phyloP scores from a whole-genome alignment of 2,113 vertebrate genomes.

The Halichoerus grypus region DNA sequence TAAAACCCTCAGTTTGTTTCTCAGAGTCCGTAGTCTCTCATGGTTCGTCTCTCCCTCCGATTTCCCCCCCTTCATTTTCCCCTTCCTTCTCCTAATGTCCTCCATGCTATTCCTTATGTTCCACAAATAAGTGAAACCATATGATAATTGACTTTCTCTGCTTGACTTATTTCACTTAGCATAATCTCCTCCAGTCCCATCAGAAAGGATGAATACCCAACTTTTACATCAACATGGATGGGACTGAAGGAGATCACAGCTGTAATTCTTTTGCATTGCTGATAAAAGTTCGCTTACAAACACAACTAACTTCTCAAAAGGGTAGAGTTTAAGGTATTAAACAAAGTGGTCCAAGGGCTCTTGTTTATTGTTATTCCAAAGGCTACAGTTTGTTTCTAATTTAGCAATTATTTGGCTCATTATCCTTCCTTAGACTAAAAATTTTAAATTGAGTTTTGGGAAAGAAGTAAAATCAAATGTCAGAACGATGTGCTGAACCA shows the following conservation, averaged over 20 bases:
- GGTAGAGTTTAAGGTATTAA: constrained; percentile 17
- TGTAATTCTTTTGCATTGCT: constrained; percentile 44
- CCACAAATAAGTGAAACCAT: too few species aligned
- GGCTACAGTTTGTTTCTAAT: not conserved
- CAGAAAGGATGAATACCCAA: too few species aligned
- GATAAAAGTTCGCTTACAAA: constrained; percentile 57
- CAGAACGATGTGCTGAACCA: not conserved
- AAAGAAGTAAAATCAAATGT: not conserved
- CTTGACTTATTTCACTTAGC: too few species aligned
- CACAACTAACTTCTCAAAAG: constrained; percentile 61
- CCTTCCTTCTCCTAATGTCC: too few species aligned
- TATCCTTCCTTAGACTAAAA: constrained; percentile 4
- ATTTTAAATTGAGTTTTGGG: constrained; percentile 27
- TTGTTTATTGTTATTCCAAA: not conserved
- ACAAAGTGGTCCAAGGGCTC: constrained; percentile 1
- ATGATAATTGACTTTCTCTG: too few species aligned
- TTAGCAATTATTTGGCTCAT: not conserved
- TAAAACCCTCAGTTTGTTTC: too few species aligned
- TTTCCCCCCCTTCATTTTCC: too few species aligned
- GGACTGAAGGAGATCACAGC: not conserved
- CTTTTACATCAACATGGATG: too few species aligned
- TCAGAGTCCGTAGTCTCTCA: too few species aligned
- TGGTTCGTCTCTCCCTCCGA: too few species aligned
- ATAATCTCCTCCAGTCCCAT: too few species aligned
- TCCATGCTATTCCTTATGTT: too few species aligned